Percentiles rank a stretch among this genome's conserved stretches.
These are phyloP conservation scores for Tipula lateralis DNA, from an alignment of 2,888 invertebrate species.

Conservation along the genomic window DNA sequence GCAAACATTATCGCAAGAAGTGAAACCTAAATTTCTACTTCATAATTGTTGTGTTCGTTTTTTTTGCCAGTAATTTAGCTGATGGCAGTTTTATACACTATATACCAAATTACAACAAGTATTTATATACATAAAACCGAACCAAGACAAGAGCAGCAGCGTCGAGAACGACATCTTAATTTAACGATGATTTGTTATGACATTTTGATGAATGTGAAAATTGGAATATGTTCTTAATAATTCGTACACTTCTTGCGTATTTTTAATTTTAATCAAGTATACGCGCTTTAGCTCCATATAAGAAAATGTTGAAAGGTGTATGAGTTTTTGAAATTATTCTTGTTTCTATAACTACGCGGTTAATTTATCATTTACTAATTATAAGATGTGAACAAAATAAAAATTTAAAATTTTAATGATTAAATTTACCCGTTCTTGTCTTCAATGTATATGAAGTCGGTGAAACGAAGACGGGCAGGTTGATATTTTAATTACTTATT, in stretches of 20 bases:
- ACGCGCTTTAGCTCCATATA: neutral
- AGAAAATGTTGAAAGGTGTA: neutral
- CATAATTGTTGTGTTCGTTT: neutral
- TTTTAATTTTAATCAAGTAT: neutral
- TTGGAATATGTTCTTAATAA: slow-evolving; percentile 1
- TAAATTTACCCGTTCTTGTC: neutral
- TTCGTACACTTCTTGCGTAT: neutral
- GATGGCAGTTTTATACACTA: neutral
- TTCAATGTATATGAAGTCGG: neutral
- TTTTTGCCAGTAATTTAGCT: slow-evolving; percentile 1
- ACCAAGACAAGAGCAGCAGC: neutral
- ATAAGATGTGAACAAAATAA: neutral
- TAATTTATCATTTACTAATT: slow-evolving; percentile 11
- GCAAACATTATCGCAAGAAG: neutral
- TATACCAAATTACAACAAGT: neutral
- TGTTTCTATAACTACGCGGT: neutral
- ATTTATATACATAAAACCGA: too few relatives aligned
- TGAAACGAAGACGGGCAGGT: neutral
- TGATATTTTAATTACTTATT: neutral
- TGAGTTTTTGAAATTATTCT: neutral
- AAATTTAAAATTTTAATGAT: neutral
- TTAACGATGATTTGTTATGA: slow-evolving; percentile 24
- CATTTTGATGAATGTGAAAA: neutral
- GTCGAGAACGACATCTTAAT: neutral
- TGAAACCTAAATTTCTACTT: neutral